phyloP scores from a whole-genome alignment of 2,888 invertebrate genomes.

The Diarsia brunnea region DNA sequence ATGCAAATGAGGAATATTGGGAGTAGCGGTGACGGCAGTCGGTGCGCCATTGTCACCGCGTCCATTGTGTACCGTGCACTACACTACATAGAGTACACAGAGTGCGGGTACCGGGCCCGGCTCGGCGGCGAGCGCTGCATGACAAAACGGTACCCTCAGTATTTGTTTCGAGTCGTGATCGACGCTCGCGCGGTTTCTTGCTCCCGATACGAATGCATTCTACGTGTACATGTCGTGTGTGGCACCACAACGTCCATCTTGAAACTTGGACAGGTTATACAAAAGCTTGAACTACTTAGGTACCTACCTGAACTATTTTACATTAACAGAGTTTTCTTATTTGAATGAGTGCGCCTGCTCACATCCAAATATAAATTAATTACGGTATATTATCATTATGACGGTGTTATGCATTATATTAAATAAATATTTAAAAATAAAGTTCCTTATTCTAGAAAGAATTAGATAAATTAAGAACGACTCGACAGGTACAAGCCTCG shows the following conservation, averaged over 20 bases:
- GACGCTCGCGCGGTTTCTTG: conserved; percentile 69
- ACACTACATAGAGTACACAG: conserved; percentile 41
- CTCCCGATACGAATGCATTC: conserved; percentile 58
- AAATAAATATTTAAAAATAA: background rate
- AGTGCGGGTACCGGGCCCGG: conserved; percentile 58
- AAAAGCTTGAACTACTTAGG: conserved; percentile 52
- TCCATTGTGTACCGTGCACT: conserved; percentile 72
- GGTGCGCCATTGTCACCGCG: conserved; percentile 79
- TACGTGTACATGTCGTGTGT: conserved; percentile 54
- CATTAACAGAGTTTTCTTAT: conserved; percentile 15
- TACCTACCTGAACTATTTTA: conserved; percentile 12
- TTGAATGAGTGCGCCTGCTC: conserved; percentile 30
- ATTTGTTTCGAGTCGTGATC: conserved; percentile 75
- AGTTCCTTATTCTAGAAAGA: background rate
- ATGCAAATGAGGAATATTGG: conserved; percentile 88
- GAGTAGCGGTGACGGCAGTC: conserved; percentile 79
- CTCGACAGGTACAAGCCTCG: background rate
- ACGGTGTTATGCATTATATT: conserved; percentile 40
- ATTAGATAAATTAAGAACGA: background rate
- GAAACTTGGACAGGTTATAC: conserved; percentile 6
- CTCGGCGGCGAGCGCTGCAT: conserved; percentile 68
- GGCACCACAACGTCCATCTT: conserved; percentile 60
- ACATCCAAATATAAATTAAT: conserved; percentile 39
- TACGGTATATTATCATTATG: conserved; percentile 45
- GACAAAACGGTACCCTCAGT: conserved; percentile 77